Evolutionary conservation across 2,113 vertebrate genomes (phyloP).

Genomic region (mouse (Mus musculus)): DNA sequence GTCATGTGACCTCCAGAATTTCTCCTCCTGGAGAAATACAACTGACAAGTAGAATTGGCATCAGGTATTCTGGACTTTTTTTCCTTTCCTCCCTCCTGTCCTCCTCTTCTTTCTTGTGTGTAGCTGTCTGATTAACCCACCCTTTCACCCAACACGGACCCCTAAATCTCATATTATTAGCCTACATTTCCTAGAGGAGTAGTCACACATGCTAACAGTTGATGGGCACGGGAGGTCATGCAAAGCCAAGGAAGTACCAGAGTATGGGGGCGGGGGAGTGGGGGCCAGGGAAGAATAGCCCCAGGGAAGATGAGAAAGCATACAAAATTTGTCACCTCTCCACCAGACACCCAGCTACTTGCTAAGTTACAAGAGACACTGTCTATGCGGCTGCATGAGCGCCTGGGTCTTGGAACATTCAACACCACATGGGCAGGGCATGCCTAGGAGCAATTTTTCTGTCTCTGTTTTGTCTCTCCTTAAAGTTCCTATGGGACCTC

Average conservation of each 20-base stretch:
- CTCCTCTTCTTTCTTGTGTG: not conserved
- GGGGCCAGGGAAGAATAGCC: not conserved
- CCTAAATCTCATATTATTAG: not conserved
- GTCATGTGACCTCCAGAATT: not conserved
- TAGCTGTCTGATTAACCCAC: not conserved
- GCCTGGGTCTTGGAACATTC: not conserved
- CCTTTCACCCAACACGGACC: too few species aligned
- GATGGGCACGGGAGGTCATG: not conserved
- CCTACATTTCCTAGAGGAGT: not conserved
- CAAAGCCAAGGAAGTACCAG: not conserved
- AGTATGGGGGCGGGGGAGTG: not conserved
- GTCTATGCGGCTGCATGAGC: not conserved
- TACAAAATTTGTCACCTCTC: not conserved
- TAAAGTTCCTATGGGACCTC: not conserved
- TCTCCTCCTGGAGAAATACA: not conserved
- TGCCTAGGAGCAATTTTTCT: slow-evolving; percentile 3
- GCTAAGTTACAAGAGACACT: not conserved
- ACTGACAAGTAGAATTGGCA: slow-evolving; percentile 15
- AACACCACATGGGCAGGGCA: too few species aligned
- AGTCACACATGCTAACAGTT: not conserved
- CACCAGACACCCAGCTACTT: not conserved
- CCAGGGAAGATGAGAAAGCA: not conserved
- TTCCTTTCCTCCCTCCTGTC: not conserved
- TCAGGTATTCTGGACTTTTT: not conserved
- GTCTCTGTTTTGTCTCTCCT: not conserved